Conservation (phyloP, 2,797 vertebrate species). For the Loriculus beryllinus region DNA sequence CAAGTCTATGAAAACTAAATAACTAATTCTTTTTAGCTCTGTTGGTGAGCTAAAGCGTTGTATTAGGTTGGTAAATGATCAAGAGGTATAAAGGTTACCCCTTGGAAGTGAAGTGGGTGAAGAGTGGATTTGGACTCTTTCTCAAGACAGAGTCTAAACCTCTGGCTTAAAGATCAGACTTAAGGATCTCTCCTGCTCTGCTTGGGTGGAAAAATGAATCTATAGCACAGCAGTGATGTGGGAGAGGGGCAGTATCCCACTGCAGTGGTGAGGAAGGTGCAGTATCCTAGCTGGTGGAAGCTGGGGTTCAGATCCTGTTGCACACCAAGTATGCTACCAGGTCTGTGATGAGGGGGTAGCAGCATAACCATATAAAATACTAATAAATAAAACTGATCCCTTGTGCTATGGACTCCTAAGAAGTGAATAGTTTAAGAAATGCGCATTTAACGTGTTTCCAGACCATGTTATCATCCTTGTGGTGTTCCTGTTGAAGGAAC, state of each 20-base stretch:
- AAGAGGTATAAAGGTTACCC: neutral
- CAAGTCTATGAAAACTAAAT: neutral
- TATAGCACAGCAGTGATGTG: neutral
- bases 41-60: neutral
- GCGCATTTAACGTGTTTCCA: neutral
- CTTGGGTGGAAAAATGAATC: neutral
- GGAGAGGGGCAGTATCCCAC: neutral
- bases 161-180: neutral
- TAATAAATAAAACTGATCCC: accelerated
- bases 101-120: neutral
- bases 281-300: neutral
- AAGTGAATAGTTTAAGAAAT: neutral
- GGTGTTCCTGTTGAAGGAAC: neutral
- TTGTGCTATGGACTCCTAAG: neutral
- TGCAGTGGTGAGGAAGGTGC: neutral
- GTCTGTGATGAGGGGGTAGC: neutral
- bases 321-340: neutral
- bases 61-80: neutral
- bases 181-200: neutral
- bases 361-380: neutral
- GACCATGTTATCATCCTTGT: accelerated
- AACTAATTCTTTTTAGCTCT: neutral
- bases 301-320: neutral
- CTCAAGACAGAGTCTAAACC: neutral
- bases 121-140: neutral